Evolutionary conservation across 2,113 vertebrate genomes (phyloP), one percentile per base, ranked within the genome.

Genomic region (Hippocampus abdominalis): DNA sequence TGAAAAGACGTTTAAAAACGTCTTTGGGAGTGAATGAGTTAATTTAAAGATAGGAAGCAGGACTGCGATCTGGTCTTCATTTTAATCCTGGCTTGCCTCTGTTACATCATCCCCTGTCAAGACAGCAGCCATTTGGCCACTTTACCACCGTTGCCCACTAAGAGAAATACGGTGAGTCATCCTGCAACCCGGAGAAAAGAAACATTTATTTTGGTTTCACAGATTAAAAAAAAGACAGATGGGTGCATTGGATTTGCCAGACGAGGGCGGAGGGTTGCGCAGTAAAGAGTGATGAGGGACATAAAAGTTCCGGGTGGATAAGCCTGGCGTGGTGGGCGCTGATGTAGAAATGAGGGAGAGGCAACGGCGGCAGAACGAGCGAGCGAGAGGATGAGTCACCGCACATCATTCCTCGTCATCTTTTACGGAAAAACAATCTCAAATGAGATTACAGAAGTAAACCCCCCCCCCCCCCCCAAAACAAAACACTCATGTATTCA

Each of bases 51-150:
- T 42, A 23, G 32, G 27, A 73, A 36, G 3, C 39, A 42, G 60
- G 12, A 20, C 13, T 61, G 42, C 62, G 46, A 46, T 16, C 64
- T 61, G 8, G 32, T 36, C 32, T 36, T 36, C 32, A 1, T 4
- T 67, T 20, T 68, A 21, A 73, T 6, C 29, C 54, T 53, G 59
- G 3, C n/a, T n/a, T 74, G 74, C 59, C 74, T 70, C 79, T 71
- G 63, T 65, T 64, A 25, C 29, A 42, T 66, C 72, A 65, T 67
- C 32, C 59, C 29, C 32, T 51, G 62, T 21, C 46, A 66, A 76
- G 69, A 75, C 69, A 36, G 64, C 25, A 2, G 67, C 83, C 83
- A 78, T 78, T 78, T 89, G 85, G 72, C 25, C 57, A 46, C n/a
- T 6, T n/a, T 21, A 54, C 66, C 15, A 62, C 36, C 54, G 12